Evolutionary conservation across 2,888 invertebrate genomes (phyloP).

Genomic region (Sinhomidia bicolor): DNA sequence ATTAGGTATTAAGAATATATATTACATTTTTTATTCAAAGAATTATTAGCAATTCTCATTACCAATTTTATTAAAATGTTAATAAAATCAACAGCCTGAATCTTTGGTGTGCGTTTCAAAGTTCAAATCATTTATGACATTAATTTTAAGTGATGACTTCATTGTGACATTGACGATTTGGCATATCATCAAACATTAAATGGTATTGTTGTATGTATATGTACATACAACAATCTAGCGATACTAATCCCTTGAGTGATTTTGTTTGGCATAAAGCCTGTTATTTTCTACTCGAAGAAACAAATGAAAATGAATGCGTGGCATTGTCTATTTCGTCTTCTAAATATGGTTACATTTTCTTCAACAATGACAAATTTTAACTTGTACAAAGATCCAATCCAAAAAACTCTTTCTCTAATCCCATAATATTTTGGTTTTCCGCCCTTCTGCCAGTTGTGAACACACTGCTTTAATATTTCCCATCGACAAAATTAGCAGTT

Average conservation of each 20-base stretch:
- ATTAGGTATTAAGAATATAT: no score
- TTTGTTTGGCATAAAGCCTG: conserved; percentile 27
- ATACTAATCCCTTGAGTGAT: conserved; percentile 42
- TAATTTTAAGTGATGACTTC: background rate
- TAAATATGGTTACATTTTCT: conserved; percentile 72
- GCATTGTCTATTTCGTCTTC: conserved; percentile 38
- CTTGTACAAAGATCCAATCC: conserved; percentile 10
- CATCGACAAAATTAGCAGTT: conserved; percentile 33
- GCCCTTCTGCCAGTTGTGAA: conserved; percentile 75
- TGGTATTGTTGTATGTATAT: background rate
- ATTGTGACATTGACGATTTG: conserved; percentile 48
- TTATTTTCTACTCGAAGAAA: conserved; percentile 26
- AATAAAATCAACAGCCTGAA: no score
- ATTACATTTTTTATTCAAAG: no score
- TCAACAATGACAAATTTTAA: conserved; percentile 72
- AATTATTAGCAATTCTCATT: no score
- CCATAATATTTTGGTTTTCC: conserved; percentile 79
- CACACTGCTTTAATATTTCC: conserved; percentile 74
- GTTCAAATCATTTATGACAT: background rate
- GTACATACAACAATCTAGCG: background rate
- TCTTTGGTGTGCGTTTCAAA: background rate
- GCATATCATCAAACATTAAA: conserved; percentile 46
- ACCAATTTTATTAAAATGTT: no score
- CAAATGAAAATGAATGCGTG: background rate
- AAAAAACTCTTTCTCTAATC: conserved; percentile 73